Conservation (phyloP, 1,140 invertebrate genomes). For the Apolygus lucorum region DNA sequence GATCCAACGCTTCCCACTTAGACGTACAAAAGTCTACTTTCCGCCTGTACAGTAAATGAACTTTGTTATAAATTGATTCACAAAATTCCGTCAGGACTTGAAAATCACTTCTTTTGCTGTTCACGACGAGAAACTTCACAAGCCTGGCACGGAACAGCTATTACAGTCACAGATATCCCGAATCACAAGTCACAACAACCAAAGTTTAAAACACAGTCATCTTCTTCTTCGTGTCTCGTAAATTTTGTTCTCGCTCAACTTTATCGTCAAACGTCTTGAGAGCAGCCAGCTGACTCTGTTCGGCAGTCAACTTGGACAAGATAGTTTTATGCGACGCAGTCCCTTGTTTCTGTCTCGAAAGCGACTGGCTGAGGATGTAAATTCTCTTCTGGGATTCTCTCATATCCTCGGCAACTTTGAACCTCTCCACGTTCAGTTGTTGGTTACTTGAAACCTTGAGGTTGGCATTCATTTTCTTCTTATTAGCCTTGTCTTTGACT, state of each 20-base stretch:
- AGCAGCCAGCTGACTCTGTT: slow-evolving; percentile 50
- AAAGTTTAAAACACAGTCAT: slow-evolving; percentile 33
- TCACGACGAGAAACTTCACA: no score
- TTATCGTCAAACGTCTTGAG: slow-evolving; percentile 52
- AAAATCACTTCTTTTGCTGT: no score
- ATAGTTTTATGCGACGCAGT: slow-evolving; percentile 50
- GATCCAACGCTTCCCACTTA: no score
- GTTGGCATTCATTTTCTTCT: slow-evolving; percentile 38
- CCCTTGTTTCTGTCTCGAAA: slow-evolving; percentile 48
- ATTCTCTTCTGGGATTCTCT: slow-evolving; percentile 57
- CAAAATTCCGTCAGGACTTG: no score
- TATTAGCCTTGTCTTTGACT: slow-evolving; percentile 36
- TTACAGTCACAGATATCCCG: no score
- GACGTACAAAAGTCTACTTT: no score
- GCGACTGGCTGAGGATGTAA: slow-evolving; percentile 51
- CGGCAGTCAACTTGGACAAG: slow-evolving; percentile 47
- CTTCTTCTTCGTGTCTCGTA: slow-evolving; percentile 31
- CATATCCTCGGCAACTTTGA: slow-evolving; percentile 63
- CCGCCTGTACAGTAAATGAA: no score
- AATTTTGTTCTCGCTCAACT: slow-evolving; percentile 40
- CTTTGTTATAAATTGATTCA: no score
- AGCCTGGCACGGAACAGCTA: no score
- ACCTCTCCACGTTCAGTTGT: slow-evolving; percentile 63
- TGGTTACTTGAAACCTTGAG: slow-evolving; percentile 49
- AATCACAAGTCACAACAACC: no score